Base-by-base conservation (phyloP, 64 coral and sea anemone genomes). In the Montipora sp. region DNA sequence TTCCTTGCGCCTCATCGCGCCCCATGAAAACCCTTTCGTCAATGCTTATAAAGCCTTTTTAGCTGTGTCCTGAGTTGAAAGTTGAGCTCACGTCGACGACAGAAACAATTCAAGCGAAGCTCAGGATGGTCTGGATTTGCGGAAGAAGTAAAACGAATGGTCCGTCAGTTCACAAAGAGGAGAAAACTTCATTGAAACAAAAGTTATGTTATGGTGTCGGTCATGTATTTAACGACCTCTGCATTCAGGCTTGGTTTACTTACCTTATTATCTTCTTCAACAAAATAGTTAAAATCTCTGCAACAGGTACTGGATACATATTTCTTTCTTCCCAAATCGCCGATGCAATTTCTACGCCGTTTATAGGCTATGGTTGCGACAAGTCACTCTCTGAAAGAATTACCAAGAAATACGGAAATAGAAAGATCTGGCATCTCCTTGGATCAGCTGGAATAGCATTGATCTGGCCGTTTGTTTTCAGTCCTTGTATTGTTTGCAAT, bases 241-340 rank as follows among this genome's bases (percentile, higher is more conserved):
- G 95, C 55, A 98, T 98, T 59, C 95, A 98, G 78, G 95, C 95
- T 78, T 98, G 95, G 95, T 98, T 98, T 23, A 98, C 92, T 48
- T 98, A 98, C 60, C 71, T 94, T 8, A 59, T 98, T n/a, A 91
- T 98, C 50, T 98, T 94, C 66, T 98, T 92, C 85, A 93, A 84
- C 59, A 98, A 98, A 92, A 90, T 98, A 15, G 53, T 94, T 12
- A 79, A 92, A 70, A 73, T 98, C 6, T 94, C 92, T 1, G 77
- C 95, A 0, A 73, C 74, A 4, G 91, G 88, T 47, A 89, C 84
- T 8, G 95, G 95, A 0, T 94, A 94, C 16, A 83, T 98, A 36
- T 94, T 98, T 18, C 89, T 98, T 16, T 84, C 88, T 0, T 92
- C 95, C 8, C 95, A 98, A 51, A 65, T 98, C 10, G 90, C 95